Base-by-base conservation (phyloP, 1,140 invertebrate species). In the Cydia pomonella region DNA sequence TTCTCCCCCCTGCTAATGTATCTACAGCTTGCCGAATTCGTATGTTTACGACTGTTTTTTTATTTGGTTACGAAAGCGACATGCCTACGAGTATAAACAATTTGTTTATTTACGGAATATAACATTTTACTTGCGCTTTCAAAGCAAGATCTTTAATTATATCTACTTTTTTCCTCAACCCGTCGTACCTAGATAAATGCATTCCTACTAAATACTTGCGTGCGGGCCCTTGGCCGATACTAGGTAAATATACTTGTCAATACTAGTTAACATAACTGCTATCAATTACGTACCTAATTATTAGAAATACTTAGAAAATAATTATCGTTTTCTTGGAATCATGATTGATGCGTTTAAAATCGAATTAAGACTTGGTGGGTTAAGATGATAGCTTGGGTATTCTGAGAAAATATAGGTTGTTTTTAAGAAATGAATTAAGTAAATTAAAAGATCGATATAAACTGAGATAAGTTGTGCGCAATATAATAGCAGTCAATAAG, bases 171-270 rank as follows among this genome's bases (percentile, higher is more conserved):
- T 59, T 59, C 18, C 53, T 12, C 53, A 12, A 23, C n/a, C 53
- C 1, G 16, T 63, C 16, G 47, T 50, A 50, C 47, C 13, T 64
- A 64, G 25, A 64, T 64, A 27, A 29, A 29, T 7, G 63, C 25
- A 64, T 63, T 63, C 25, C 27, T 64, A 23, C n/a, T 50, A 59
- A 59, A 23, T 59, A 59, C 53, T 23, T 10, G 21, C 18, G 53
- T 23, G 53, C 50, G 21, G 50, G n/a, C 27, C 59, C 10, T 23
- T 12, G 3, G 25, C 10, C 13, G 63, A 33, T 69, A 69, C 64
- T 69, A 33, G 23, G 64, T 69, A 69, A 38, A 69, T 41, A 69
- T 69, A 69, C 64, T 69, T 69, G 64, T 69, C 7, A n/a, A 59
- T 59, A 59, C 50, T 59, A 59, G 53, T 16, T 21, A 21, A 59